Conservation (phyloP, 2,113 vertebrate genomes). For the Argyrosomus japonicus region DNA sequence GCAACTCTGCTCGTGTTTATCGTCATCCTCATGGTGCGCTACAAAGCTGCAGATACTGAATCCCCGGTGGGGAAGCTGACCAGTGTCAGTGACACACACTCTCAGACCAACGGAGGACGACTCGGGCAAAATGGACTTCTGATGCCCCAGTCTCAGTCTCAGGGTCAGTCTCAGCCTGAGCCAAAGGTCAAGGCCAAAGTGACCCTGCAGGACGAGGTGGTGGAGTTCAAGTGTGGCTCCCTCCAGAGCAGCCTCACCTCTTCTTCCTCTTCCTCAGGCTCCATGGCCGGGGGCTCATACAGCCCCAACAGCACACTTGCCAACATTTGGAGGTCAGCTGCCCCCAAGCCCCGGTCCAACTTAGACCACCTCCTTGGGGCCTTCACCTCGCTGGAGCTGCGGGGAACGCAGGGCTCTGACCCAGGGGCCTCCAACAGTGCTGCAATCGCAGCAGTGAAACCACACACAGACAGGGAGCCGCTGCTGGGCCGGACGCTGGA, state of each 20-base stretch:
- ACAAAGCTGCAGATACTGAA: slow-evolving; percentile 88
- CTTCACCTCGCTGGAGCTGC: slow-evolving; percentile 92
- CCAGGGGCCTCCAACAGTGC: slow-evolving; percentile 77
- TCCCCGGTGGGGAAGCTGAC: slow-evolving; percentile 83
- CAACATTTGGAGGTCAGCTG: slow-evolving; percentile 88
- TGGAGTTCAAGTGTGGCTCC: slow-evolving; percentile 89
- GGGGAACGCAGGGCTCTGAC: slow-evolving; percentile 85
- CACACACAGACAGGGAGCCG: slow-evolving; percentile 90
- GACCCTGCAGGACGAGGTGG: slow-evolving; percentile 86
- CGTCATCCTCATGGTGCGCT: slow-evolving; percentile 94
- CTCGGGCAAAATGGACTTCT: slow-evolving; percentile 84
- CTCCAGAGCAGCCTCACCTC: slow-evolving; percentile 89
- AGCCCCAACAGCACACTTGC: slow-evolving; percentile 88
- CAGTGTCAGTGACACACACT: slow-evolving; percentile 87
- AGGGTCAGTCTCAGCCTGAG: slow-evolving; percentile 18
- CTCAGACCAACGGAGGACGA: slow-evolving; percentile 88
- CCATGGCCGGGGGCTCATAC: slow-evolving; percentile 83
- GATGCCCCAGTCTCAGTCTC: slow-evolving; percentile 48
- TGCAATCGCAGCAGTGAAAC: slow-evolving; percentile 64
- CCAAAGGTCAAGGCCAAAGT: slow-evolving; percentile 85
- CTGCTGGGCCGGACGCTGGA: slow-evolving; percentile 88
- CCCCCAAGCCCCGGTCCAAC: slow-evolving; percentile 87
- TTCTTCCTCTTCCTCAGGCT: slow-evolving; percentile 87
- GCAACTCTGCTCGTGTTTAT: slow-evolving; percentile 93
- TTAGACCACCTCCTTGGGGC: slow-evolving; percentile 93